Base-by-base conservation (phyloP, 2,888 invertebrate genomes). In the Idaea biselata region DNA sequence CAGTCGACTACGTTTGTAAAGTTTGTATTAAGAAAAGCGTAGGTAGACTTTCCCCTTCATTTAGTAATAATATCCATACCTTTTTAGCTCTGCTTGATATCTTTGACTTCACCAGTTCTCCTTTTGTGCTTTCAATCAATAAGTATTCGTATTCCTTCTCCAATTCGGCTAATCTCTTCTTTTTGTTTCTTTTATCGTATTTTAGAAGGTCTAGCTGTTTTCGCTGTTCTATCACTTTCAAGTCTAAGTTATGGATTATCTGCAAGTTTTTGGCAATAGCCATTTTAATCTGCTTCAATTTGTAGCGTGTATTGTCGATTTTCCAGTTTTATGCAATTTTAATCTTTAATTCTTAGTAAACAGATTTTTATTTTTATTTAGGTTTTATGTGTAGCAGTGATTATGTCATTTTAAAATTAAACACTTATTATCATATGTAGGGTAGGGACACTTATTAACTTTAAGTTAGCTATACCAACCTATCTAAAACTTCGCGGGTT, bases 141-240 rank as follows among this genome's bases (percentile, higher is more conserved):
- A 95, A 76, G 60, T 91, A 87, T 66, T 95, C 94, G 71, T 95
- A 95, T 68, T 95, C 94, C 59, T 92, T 93, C 65, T 95, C 94
- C 32, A 95, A 74, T 16, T 92, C 87, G 16, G 89, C 90, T 17
- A 95, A 88, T 68, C 92, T 90, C 59, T 89, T 91, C 81, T 94
- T 94, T 67, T 94, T 94, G 81, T 94, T 94, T 77, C 94, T 94
- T 63, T 94, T 94, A 69, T 95, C 94, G 82, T 96, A 96, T 69
- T 94, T 94, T 18, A 96, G 80, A 59, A 97, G 85, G 87, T 97
- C 96, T 65, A 96, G 82, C 76, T 95, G 95, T 81, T 97, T 97
- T 58, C 94, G 91, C 74, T 94, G 94, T 74, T 96, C 96, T 68
- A 94, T 95, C 18, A 95, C 94, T 86, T 96, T 95, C 8, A 95